Percentiles rank a stretch among this genome's conserved stretches.
Conservation (phyloP, 2,113 vertebrate species). For the Anseranas semipalmata region DNA sequence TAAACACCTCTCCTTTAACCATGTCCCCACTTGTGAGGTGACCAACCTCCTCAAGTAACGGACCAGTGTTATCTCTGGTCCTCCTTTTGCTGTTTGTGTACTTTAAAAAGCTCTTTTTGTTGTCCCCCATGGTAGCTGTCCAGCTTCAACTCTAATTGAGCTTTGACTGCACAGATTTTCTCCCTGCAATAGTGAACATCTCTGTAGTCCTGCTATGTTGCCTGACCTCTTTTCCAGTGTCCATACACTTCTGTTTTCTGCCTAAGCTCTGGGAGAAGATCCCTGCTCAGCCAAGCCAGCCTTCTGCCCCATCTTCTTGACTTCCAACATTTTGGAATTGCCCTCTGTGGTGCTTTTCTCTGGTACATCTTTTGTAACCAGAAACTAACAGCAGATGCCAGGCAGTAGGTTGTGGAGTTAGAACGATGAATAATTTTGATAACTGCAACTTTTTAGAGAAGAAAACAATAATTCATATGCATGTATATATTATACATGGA, state of each 20-base stretch:
- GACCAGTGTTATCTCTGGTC: neutral
- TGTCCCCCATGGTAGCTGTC: neutral
- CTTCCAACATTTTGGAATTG: too few relatives aligned
- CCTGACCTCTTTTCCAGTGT: neutral
- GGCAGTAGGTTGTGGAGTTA: neutral
- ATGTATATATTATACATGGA: neutral
- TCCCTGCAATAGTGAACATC: neutral
- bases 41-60: neutral
- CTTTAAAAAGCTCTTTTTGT: neutral
- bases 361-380: neutral
- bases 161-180: neutral
- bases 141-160: neutral
- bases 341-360: too few relatives aligned
- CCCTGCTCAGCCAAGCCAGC: too few relatives aligned
- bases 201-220: neutral
- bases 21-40: neutral
- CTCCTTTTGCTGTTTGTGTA: neutral
- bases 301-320: too few relatives aligned
- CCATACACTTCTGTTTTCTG: neutral
- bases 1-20: neutral
- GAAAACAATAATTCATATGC: rapidly evolving
- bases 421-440: neutral
- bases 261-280: too few relatives aligned
- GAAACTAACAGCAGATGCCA: neutral
- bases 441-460: neutral